Evolutionary conservation across 1,140 invertebrate genomes (phyloP).

Genomic region (Goniozus legneri): DNA sequence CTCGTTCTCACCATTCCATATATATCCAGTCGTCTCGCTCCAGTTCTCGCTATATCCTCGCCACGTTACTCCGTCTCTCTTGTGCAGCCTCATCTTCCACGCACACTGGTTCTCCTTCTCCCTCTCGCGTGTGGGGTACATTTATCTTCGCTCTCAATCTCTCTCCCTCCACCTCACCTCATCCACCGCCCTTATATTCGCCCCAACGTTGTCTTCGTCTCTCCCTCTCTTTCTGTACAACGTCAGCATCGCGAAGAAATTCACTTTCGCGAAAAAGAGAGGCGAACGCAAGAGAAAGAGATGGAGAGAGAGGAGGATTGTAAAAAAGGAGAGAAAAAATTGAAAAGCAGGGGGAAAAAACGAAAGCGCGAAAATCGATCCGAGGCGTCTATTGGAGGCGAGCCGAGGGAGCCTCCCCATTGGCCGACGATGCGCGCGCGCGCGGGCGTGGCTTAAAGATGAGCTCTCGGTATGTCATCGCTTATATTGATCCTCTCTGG

Average conservation of each 20-base stretch:
- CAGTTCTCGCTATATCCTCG: no score
- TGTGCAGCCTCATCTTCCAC: no score
- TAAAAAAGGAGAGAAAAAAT: no score
- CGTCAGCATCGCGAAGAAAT: slow-evolving; percentile 44
- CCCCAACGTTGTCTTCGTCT: no score
- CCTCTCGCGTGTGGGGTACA: no score
- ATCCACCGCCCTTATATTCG: no score
- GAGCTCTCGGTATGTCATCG: slow-evolving; percentile 54
- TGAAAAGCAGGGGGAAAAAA: no score
- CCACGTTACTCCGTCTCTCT: no score
- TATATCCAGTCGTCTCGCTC: no score
- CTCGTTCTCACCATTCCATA: no score
- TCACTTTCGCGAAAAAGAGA: slow-evolving; percentile 41
- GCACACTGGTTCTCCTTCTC: no score
- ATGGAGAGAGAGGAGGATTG: slow-evolving; percentile 26
- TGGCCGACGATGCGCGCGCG: slow-evolving; percentile 25
- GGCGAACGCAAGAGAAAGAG: slow-evolving; percentile 27
- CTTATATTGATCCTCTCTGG: slow-evolving; percentile 56
- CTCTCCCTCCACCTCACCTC: slow-evolving; percentile 9
- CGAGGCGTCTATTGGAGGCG: slow-evolving; percentile 32
- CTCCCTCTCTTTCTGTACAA: slow-evolving; percentile 6
- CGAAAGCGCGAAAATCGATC: slow-evolving; percentile 56
- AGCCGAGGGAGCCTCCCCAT: not conserved
- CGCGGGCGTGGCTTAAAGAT: slow-evolving; percentile 52
- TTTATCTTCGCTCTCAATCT: no score